phyloP scores from a whole-genome alignment of 92 coral and sea anemone species.

The Pocillopora grandis region DNA sequence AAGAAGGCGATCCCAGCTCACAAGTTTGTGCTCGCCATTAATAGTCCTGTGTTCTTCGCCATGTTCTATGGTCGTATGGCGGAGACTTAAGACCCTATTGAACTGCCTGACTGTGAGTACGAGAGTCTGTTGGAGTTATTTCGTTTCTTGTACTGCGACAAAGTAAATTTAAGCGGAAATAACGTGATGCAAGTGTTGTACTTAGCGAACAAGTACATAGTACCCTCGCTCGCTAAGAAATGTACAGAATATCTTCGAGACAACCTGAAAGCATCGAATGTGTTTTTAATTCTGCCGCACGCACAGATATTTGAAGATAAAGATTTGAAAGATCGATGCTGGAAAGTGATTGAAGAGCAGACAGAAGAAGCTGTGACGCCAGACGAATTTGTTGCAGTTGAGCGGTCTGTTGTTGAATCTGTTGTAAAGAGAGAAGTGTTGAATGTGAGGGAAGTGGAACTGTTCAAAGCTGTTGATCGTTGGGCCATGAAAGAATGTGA shows the following conservation, averaged over 20 bases:
- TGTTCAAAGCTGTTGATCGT: neutral
- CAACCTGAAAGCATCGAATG: constrained; percentile 1
- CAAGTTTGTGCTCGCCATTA: too few species aligned
- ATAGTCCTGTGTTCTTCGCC: neutral
- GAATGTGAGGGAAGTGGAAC: neutral
- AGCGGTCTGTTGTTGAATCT: neutral
- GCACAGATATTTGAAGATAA: constrained; percentile 33
- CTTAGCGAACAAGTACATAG: constrained; percentile 2
- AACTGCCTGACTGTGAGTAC: constrained; percentile 10
- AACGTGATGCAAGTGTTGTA: neutral
- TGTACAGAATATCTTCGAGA: neutral
- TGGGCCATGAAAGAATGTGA: neutral
- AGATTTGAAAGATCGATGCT: constrained; percentile 40
- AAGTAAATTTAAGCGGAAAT: neutral
- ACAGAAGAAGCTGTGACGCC: constrained; percentile 50
- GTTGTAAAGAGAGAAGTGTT: neutral
- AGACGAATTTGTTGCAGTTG: constrained; percentile 36
- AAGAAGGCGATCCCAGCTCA: too few species aligned
- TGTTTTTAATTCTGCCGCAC: neutral
- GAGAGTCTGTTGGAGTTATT: constrained; percentile 8
- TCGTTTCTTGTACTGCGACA: neutral
- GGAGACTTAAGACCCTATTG: constrained; percentile 9
- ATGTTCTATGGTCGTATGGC: constrained; percentile 10
- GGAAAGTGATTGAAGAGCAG: constrained; percentile 50
- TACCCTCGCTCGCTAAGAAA: neutral